phyloP scores from a whole-genome alignment of 2,113 vertebrate species.

The Spilogale gracilis region DNA sequence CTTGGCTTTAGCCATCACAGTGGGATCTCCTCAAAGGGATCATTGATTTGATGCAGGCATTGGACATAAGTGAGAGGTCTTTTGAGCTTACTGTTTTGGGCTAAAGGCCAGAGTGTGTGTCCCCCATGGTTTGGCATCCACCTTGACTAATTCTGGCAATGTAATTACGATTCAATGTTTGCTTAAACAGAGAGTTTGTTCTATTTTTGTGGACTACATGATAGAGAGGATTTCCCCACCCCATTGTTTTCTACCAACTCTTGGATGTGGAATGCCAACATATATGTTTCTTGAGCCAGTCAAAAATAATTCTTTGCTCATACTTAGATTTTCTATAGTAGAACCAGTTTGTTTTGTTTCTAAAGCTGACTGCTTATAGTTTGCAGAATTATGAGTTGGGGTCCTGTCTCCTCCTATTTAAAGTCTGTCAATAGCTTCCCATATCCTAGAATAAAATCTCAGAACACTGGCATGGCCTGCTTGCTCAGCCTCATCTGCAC shows the following conservation, averaged over 20 bases:
- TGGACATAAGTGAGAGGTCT: background rate
- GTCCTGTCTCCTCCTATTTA: background rate
- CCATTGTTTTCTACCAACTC: fast-evolving
- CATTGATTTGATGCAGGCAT: background rate
- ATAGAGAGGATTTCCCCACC: background rate
- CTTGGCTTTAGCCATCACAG: background rate
- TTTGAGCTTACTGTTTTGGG: background rate
- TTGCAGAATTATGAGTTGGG: no score
- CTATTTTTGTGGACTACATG: background rate
- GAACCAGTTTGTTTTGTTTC: background rate
- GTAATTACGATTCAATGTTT: background rate
- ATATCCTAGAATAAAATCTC: no score
- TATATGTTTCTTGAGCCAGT: no score
- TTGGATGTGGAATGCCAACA: background rate
- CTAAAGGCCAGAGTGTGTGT: background rate
- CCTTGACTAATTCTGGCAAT: background rate
- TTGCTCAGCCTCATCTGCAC: background rate
- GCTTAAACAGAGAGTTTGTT: background rate
- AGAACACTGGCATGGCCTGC: background rate
- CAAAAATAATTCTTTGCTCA: background rate
- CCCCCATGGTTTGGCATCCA: background rate
- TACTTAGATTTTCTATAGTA: background rate
- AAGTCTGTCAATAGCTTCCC: background rate
- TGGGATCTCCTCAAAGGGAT: background rate
- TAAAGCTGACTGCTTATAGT: background rate